These are phyloP conservation scores for Huso huso DNA, from an alignment of 2,797 vertebrate species.

Conservation along the genomic window DNA sequence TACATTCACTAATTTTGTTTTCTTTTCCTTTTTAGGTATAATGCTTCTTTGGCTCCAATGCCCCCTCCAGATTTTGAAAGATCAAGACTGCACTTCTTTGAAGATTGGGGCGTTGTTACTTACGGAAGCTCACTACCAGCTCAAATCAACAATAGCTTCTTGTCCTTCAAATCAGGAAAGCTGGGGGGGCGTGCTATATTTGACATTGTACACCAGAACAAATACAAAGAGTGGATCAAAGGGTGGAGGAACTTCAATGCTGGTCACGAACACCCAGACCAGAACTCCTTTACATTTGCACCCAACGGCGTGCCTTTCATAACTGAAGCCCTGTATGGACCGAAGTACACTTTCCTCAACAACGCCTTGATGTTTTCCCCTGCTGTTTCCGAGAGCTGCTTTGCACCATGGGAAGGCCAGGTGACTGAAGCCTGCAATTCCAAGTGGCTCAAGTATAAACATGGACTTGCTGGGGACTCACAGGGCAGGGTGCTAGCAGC, in stretches of 20 bases:
- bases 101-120: conserved; percentile 97
- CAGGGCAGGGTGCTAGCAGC: conserved; percentile 77
- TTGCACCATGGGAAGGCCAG: conserved; percentile 90
- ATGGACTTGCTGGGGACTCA: conserved; percentile 74
- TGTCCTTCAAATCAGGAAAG: conserved; percentile 97
- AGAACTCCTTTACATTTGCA: conserved; percentile 92
- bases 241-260: conserved; percentile 97
- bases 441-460: conserved; percentile 93
- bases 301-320: conserved; percentile 90
- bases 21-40: conserved; percentile 66
- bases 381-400: conserved; percentile 70
- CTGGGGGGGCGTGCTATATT: conserved; percentile 93
- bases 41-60: conserved; percentile 67
- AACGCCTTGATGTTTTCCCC: conserved; percentile 86
- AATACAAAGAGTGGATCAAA: conserved; percentile 90
- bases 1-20: background rate
- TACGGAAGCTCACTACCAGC: conserved; percentile 80
- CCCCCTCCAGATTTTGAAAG: conserved; percentile 81
- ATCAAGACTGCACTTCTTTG: conserved; percentile 80
- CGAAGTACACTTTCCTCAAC: conserved; percentile 90
- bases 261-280: conserved; percentile 93
- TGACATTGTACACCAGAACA: conserved; percentile 87
- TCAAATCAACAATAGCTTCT: conserved; percentile 76
- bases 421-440: conserved; percentile 90
- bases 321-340: conserved; percentile 91